phyloP scores from a whole-genome alignment of 2,113 vertebrate species.

The Stigmatopora argus region DNA sequence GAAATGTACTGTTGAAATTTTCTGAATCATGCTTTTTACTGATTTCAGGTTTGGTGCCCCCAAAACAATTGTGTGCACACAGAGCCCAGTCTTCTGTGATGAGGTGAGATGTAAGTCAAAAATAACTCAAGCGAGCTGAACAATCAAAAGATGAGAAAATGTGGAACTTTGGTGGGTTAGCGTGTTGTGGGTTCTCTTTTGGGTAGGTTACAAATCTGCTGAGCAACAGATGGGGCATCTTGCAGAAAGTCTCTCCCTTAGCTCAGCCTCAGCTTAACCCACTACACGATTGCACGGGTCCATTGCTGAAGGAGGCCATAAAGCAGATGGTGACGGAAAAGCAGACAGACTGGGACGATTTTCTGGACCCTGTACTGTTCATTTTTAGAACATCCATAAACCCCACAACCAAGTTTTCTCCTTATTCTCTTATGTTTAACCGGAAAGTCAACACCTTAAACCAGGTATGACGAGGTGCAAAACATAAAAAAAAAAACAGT shows the following conservation, averaged over 20 bases:
- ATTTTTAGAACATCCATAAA: slow-evolving; percentile 78
- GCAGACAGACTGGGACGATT: slow-evolving; percentile 77
- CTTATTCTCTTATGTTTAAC: slow-evolving; percentile 84
- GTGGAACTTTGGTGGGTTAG: neutral
- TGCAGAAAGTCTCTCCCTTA: slow-evolving; percentile 69
- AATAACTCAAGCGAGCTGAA: neutral
- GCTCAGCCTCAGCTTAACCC: slow-evolving; percentile 59
- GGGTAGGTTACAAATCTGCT: slow-evolving; percentile 75
- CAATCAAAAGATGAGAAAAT: neutral
- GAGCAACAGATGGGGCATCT: slow-evolving; percentile 74
- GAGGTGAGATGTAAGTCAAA: slow-evolving; percentile 69
- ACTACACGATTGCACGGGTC: slow-evolving; percentile 60
- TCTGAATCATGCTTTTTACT: neutral
- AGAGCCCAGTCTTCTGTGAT: slow-evolving; percentile 78
- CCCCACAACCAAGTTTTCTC: slow-evolving; percentile 76
- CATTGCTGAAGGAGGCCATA: slow-evolving; percentile 74
- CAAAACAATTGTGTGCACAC: slow-evolving; percentile 74
- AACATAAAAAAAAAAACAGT: neutral
- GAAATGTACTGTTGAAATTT: neutral
- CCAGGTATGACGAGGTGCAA: slow-evolving; percentile 43
- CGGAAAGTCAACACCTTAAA: slow-evolving; percentile 69
- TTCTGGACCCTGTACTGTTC: slow-evolving; percentile 77
- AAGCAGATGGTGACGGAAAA: slow-evolving; percentile 73
- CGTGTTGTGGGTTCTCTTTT: slow-evolving; percentile 1
- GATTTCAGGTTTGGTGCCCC: slow-evolving; percentile 77